Percentiles rank a stretch among this genome's conserved stretches.
Evolutionary conservation across 2,888 invertebrate genomes (phyloP).

Genomic region (Drosophila testacea): DNA sequence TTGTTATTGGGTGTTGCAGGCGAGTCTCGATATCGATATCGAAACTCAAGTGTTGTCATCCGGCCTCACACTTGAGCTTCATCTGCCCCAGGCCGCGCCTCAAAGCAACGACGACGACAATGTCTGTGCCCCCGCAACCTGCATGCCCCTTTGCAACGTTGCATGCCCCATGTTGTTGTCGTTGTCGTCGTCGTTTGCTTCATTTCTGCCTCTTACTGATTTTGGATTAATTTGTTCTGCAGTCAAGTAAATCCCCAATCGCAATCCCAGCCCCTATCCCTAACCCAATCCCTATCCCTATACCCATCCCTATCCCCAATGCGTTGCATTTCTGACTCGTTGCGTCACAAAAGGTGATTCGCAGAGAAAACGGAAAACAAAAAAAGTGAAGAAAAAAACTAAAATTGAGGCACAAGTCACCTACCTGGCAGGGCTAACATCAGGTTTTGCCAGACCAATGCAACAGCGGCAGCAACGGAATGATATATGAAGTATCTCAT

Average conservation of each 20-base stretch:
- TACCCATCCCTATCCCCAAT: constrained; percentile 45
- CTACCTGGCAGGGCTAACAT: constrained; percentile 68
- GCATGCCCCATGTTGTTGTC: constrained; percentile 44
- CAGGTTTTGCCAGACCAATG: constrained; percentile 53
- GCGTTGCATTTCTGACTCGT: constrained; percentile 62
- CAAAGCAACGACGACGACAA: constrained; percentile 47
- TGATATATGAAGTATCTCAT: constrained; percentile 85
- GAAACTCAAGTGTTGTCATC: constrained; percentile 66
- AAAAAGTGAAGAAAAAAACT: constrained; percentile 28
- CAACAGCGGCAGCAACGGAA: constrained; percentile 56
- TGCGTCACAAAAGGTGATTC: constrained; percentile 71
- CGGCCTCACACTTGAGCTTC: constrained; percentile 66
- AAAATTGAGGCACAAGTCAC: constrained; percentile 61
- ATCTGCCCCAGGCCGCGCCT: constrained; percentile 66
- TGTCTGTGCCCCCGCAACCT: constrained; percentile 18
- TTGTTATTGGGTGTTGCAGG: constrained; percentile 73
- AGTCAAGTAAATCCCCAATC: constrained; percentile 73
- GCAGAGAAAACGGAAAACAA: constrained; percentile 31
- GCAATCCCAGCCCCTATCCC: constrained; percentile 49
- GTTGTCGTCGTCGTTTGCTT: constrained; percentile 37
- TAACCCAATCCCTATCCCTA: constrained; percentile 30
- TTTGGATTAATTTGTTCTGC: constrained; percentile 84
- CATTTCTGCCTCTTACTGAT: constrained; percentile 78
- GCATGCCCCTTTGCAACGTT: neutral
- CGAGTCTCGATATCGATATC: constrained; percentile 65